Evolutionary conservation across 1,140 invertebrate genomes (phyloP).

Genomic region (Odontomachus brunneus): DNA sequence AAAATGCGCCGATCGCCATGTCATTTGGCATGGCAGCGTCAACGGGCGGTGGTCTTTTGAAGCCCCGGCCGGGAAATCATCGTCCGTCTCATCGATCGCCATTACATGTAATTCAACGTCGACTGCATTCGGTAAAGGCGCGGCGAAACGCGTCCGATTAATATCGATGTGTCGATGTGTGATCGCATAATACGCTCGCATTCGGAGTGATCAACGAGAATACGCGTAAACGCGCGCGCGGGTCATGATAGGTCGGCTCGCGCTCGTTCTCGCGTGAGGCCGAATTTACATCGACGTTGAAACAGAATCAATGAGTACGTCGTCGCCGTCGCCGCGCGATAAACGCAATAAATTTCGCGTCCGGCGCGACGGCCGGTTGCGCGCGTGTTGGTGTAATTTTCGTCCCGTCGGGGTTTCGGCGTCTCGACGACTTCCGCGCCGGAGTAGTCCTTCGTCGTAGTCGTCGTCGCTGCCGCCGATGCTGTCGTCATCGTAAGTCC

Average conservation of each 20-base stretch:
- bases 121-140: constrained; percentile 11
- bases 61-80: constrained; percentile 33
- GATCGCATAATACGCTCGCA: constrained; percentile 43
- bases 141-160: constrained; percentile 40
- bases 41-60: constrained; percentile 44
- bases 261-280: constrained; percentile 10
- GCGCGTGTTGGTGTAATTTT: constrained; percentile 30
- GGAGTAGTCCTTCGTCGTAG: not conserved
- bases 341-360: constrained; percentile 72
- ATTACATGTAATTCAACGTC: constrained; percentile 41
- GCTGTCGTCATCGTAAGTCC: not conserved
- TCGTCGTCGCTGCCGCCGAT: not conserved
- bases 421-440: constrained; percentile 35
- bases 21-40: constrained; percentile 22
- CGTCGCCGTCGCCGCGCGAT: constrained; percentile 25
- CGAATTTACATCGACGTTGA: constrained; percentile 63
- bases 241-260: not conserved
- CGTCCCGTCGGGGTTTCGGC: constrained; percentile 30
- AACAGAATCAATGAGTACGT: constrained; percentile 54
- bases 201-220: constrained; percentile 49
- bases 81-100: constrained; percentile 21
- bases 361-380: constrained; percentile 43
- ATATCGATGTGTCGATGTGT: constrained; percentile 23
- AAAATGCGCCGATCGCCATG: constrained; percentile 12
- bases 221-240: not conserved